Base-by-base conservation (phyloP, 64 coral and sea anemone species). In the Stichodactyla mertensii region DNA sequence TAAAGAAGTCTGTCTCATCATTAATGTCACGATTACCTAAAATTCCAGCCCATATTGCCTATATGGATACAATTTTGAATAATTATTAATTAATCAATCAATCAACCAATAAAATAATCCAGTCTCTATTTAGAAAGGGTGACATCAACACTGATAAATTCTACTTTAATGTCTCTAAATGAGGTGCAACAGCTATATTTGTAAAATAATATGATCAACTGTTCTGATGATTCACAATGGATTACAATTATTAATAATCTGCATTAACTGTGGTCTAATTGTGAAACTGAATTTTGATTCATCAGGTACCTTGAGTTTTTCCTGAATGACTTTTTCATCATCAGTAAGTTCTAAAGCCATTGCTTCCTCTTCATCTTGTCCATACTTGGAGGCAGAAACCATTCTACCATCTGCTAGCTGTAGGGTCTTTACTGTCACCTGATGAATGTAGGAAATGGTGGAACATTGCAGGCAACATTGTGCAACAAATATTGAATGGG, bases 1-100 rank as follows among this genome's bases (percentile, higher is more conserved):
- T 94, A 51, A 98, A 98, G 82, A 98, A 98, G 77, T 98, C 96
- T 61, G 96, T 98, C 20, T 94, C 90, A 36, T 94, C 92, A 89
- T 88, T 54, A 45, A 98, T 84, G 86, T 98, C 92, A 11, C 92
- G 90, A 58, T 94, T 98, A 67, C 87, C 55, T 57, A 98, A 83
- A 57, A 98, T 98, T 45, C 96, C 96, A 45, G 84, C 80, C 96
- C 96, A 98, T 70, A 94, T 94, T n/a, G 81, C 84, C 93, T 94
- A 54, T 94, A 54, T 20, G 16, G 6, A 53, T 8, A 7, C 78
- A 81, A 53, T 53, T 6, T 61, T 5, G 22, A 9, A 22, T 53
- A 54, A 22, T 52, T 54, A 7, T 15, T 16, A 55, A n/a, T n/a
- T n/a, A 54, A 81, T 16, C 19, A 19, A 64, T 64, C 16, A 16